Conservation (phyloP, 1,140 invertebrate species). For the Leptinotarsa defecta region DNA sequence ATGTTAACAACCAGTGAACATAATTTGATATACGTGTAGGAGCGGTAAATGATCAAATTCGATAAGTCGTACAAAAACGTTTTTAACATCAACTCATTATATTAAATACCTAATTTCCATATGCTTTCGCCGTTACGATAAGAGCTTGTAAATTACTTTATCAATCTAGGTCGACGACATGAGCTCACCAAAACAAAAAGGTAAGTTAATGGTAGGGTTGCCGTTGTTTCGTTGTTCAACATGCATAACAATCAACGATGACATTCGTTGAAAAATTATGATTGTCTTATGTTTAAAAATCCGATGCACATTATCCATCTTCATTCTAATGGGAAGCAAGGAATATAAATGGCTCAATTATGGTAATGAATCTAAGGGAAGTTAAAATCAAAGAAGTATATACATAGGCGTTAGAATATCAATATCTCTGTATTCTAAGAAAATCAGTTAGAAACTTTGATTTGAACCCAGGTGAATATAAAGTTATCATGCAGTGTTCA, state of each 20-base stretch:
- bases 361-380: background rate
- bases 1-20: too few relatives aligned
- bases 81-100: too few relatives aligned
- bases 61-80: too few relatives aligned
- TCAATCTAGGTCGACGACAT: conserved; percentile 2
- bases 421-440: too few relatives aligned
- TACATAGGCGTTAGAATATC: background rate
- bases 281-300: background rate
- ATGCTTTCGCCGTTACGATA: background rate
- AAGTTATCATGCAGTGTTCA: too few relatives aligned
- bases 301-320: background rate
- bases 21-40: too few relatives aligned
- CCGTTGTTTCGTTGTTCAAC: background rate
- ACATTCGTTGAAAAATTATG: background rate
- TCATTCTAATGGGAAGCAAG: background rate
- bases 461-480: too few relatives aligned
- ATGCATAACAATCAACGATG: background rate
- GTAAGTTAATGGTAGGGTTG: background rate
- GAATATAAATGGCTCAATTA: background rate
- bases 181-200: background rate
- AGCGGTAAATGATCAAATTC: too few relatives aligned
- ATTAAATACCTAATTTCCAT: background rate
- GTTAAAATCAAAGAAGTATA: background rate
- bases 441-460: too few relatives aligned
- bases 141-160: background rate